phyloP scores from a whole-genome alignment of 2,113 vertebrate species.

The Mesocricetus auratus region DNA sequence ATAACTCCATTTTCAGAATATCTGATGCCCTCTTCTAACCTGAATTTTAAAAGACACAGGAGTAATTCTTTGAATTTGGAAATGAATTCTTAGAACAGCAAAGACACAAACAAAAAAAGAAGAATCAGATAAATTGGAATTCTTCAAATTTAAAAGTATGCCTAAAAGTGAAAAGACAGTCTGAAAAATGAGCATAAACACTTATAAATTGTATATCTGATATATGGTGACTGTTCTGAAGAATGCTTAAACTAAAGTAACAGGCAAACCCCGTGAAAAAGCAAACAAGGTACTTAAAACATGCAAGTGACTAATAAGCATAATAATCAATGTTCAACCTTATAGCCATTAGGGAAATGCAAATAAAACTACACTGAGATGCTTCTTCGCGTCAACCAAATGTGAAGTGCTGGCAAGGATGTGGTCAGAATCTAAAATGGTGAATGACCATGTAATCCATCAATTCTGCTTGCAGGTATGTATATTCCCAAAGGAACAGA shows the following conservation, averaged over 20 bases:
- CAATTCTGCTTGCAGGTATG: background rate
- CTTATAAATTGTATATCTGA: background rate
- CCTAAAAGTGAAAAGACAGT: background rate
- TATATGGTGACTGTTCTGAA: background rate
- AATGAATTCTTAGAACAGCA: background rate
- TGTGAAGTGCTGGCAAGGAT: background rate
- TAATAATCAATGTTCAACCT: background rate
- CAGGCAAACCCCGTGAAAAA: background rate
- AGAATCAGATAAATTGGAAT: background rate
- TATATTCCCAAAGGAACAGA: background rate
- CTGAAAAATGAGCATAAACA: background rate
- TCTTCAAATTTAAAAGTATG: background rate
- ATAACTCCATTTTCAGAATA: background rate
- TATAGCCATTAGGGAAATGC: background rate
- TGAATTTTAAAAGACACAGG: background rate
- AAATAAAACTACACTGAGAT: background rate
- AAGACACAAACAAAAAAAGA: background rate
- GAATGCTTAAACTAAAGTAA: conserved; percentile 24
- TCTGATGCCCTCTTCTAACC: background rate
- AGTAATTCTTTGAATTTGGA: background rate
- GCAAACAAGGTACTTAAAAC: background rate
- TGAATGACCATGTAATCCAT: background rate
- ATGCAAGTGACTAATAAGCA: background rate
- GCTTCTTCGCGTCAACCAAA: background rate
- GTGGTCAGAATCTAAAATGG: background rate